phyloP scores from a whole-genome alignment of 2,888 invertebrate species.

The Hecatera dysodea region DNA sequence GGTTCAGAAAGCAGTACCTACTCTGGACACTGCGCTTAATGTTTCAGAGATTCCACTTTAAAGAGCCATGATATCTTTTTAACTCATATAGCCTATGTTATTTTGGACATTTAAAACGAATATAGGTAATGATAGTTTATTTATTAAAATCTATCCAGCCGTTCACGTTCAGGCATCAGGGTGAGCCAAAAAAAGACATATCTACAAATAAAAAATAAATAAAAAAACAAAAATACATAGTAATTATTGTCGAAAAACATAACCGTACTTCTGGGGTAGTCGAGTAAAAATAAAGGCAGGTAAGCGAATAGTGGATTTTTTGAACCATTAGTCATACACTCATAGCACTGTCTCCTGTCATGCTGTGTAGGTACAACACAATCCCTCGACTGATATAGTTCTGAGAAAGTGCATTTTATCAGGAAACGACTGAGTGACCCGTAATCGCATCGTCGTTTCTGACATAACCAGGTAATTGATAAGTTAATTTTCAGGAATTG shows the following conservation, averaged over 20 bases:
- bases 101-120: no score
- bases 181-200: background rate
- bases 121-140: no score
- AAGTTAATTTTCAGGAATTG: background rate
- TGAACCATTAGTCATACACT: slow-evolving; percentile 35
- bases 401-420: slow-evolving; percentile 51
- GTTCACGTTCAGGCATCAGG: background rate
- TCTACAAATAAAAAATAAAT: no score
- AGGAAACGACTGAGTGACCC: slow-evolving; percentile 19
- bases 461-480: background rate
- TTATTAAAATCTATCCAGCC: no score
- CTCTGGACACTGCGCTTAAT: no score
- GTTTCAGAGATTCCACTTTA: no score
- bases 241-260: background rate
- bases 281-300: slow-evolving; percentile 1
- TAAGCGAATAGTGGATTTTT: slow-evolving; percentile 14
- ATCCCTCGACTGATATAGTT: slow-evolving; percentile 50
- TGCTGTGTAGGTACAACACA: slow-evolving; percentile 15
- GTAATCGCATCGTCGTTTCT: slow-evolving; percentile 12
- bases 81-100: no score
- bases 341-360: slow-evolving; percentile 29
- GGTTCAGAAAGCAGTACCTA: no score
- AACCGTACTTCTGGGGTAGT: background rate
- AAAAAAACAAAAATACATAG: no score
- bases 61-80: no score